A percentile compares a stretch with the other conserved stretches of the same genome.
Evolutionary conservation across 2,888 invertebrate species (phyloP).

Genomic region (Drosophila pseudotalamancana): DNA sequence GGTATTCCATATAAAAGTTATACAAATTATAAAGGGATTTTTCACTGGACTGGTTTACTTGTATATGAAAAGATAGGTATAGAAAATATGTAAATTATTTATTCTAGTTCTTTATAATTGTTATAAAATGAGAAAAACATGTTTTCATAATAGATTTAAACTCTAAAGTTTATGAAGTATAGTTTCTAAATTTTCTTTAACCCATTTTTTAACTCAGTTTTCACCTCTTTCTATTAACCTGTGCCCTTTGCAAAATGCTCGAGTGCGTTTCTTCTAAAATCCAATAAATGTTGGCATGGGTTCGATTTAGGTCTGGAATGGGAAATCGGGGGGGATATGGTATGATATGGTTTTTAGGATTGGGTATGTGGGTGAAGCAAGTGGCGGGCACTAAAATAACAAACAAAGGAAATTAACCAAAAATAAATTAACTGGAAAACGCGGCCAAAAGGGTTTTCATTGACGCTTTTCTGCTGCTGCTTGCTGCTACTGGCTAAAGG

Average conservation of each 20-base stretch:
- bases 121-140: too few relatives aligned
- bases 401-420: slow-evolving; percentile 76
- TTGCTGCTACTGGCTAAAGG: slow-evolving; percentile 19
- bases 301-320: slow-evolving; percentile 30
- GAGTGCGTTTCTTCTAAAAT: slow-evolving; percentile 69
- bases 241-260: slow-evolving; percentile 26
- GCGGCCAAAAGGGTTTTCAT: slow-evolving; percentile 66
- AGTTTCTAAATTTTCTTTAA: slow-evolving; percentile 21
- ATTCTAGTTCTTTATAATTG: not conserved
- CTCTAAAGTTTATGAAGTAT: not conserved
- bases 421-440: slow-evolving; percentile 78
- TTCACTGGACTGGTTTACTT: too few relatives aligned
- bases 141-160: not conserved
- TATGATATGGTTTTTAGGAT: slow-evolving; percentile 4
- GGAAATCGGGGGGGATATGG: not conserved
- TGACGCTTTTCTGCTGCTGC: slow-evolving; percentile 36
- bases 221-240: slow-evolving; percentile 45
- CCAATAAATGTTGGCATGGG: slow-evolving; percentile 67
- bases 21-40: too few relatives aligned
- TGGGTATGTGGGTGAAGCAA: slow-evolving; percentile 22
- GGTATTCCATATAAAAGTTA: too few relatives aligned
- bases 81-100: too few relatives aligned
- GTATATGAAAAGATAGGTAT: too few relatives aligned
- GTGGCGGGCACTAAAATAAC: slow-evolving; percentile 71
- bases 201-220: slow-evolving; percentile 16